Conservation (phyloP, 2,888 invertebrate species). For the Yponomeuta plumbellus region DNA sequence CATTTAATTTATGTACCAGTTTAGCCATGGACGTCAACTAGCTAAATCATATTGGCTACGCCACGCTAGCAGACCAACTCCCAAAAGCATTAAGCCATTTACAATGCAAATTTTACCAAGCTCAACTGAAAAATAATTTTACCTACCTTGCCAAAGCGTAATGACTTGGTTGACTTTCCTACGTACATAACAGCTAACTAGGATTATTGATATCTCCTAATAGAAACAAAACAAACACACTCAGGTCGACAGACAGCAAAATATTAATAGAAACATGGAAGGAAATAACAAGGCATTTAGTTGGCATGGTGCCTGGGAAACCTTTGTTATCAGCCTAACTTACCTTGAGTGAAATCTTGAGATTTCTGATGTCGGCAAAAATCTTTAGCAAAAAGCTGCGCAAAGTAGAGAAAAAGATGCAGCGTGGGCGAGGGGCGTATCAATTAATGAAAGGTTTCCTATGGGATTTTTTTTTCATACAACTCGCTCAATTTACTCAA, state of each 20-base stretch:
- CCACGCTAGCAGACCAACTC: not conserved
- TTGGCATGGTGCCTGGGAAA: not conserved
- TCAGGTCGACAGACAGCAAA: not conserved
- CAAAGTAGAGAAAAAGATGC: too few relatives aligned
- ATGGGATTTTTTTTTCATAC: too few relatives aligned
- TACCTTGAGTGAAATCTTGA: not conserved
- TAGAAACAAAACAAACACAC: too few relatives aligned
- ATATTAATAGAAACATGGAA: slow-evolving; percentile 2
- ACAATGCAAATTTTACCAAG: slow-evolving; percentile 5
- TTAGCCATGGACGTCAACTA: not conserved
- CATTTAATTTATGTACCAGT: slow-evolving; percentile 9
- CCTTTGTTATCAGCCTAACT: not conserved
- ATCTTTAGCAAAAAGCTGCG: too few relatives aligned
- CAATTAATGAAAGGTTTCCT: too few relatives aligned
- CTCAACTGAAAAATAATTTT: not conserved
- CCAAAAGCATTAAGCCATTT: slow-evolving; percentile 5
- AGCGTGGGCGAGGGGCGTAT: too few relatives aligned
- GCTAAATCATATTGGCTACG: slow-evolving; percentile 5
- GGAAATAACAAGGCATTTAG: not conserved
- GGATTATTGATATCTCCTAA: too few relatives aligned
- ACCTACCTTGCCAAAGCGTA: not conserved
- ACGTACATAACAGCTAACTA: too few relatives aligned
- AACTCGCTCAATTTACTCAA: too few relatives aligned
- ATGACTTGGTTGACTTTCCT: not conserved
- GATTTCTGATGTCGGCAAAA: too few relatives aligned